Conservation (phyloP, 2,888 invertebrate genomes). For the Bugula neritina region DNA sequence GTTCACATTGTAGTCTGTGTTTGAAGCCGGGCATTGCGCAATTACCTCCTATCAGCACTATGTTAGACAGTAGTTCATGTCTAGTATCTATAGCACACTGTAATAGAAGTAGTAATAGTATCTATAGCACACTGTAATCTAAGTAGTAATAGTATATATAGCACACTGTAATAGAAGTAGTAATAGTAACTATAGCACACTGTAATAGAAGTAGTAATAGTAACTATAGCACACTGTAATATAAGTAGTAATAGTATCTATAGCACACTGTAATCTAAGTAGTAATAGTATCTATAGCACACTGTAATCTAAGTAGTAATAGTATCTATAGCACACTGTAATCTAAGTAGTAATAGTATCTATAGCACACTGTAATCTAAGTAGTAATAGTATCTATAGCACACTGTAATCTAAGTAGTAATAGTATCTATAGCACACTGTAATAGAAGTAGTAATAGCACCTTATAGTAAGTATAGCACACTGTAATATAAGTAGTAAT, state of each 20-base stretch:
- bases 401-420: conserved; percentile 63
- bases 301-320: conserved; percentile 55
- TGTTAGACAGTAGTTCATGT: conserved; percentile 69
- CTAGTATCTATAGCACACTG: conserved; percentile 79
- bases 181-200: conserved; percentile 64
- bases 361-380: conserved; percentile 66
- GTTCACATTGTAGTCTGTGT: conserved; percentile 71
- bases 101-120: conserved; percentile 30
- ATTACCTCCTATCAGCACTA: conserved; percentile 81
- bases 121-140: conserved; percentile 68
- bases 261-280: conserved; percentile 63
- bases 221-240: conserved; percentile 72
- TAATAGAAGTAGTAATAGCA: conserved; percentile 31
- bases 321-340: conserved; percentile 67
- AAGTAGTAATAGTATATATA: conserved; percentile 63
- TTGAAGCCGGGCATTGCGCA: conserved; percentile 76
- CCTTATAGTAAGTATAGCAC: conserved; percentile 66
- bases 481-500: conserved; percentile 55
- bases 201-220: conserved; percentile 54
- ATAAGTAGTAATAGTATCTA: conserved; percentile 54
- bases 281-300: conserved; percentile 69
- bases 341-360: conserved; percentile 48
- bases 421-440: conserved; percentile 67
- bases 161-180: conserved; percentile 62
- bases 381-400: conserved; percentile 60